These are phyloP conservation scores for Rhodophaea formosa DNA, from an alignment of 2,888 invertebrate species.

Conservation along the genomic window DNA sequence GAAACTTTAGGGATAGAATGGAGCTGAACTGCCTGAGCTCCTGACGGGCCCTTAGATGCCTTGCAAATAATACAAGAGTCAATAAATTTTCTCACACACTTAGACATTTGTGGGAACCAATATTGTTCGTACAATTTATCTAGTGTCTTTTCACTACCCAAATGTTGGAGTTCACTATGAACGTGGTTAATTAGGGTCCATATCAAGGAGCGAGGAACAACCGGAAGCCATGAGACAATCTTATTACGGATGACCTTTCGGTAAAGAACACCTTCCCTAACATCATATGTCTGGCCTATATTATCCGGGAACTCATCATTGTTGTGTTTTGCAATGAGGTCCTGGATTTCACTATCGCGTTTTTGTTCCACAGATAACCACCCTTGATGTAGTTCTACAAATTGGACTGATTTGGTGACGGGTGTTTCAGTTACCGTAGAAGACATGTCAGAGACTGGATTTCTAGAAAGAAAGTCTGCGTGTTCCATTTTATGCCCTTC, in stretches of 20 bases:
- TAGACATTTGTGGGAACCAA: slow-evolving; percentile 36
- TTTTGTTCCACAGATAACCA: slow-evolving; percentile 39
- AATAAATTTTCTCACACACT: slow-evolving; percentile 29
- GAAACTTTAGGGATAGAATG: slow-evolving; percentile 30
- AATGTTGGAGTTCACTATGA: slow-evolving; percentile 31
- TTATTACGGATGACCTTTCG: background rate
- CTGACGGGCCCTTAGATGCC: slow-evolving; percentile 28
- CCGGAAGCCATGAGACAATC: background rate
- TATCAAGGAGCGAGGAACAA: background rate
- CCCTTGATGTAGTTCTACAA: background rate
- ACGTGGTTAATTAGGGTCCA: slow-evolving; percentile 29
- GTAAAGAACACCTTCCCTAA: slow-evolving; percentile 19
- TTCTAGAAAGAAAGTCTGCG: slow-evolving; percentile 32
- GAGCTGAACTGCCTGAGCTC: slow-evolving; percentile 26
- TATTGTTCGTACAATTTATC: slow-evolving; percentile 34
- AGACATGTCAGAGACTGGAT: slow-evolving; percentile 20
- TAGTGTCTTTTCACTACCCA: slow-evolving; percentile 34
- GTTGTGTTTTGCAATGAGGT: slow-evolving; percentile 24
- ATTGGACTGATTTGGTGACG: background rate
- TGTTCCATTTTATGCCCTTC: slow-evolving; percentile 28
- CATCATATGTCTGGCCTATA: slow-evolving; percentile 31
- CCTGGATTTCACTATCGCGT: slow-evolving; percentile 30
- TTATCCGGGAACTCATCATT: background rate
- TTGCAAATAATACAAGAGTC: slow-evolving; percentile 26
- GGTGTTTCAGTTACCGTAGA: background rate